Evolutionary conservation across 2,113 vertebrate species (phyloP), one percentile per base, ranked within the genome.

Genomic region (Oriolus oriolus): DNA sequence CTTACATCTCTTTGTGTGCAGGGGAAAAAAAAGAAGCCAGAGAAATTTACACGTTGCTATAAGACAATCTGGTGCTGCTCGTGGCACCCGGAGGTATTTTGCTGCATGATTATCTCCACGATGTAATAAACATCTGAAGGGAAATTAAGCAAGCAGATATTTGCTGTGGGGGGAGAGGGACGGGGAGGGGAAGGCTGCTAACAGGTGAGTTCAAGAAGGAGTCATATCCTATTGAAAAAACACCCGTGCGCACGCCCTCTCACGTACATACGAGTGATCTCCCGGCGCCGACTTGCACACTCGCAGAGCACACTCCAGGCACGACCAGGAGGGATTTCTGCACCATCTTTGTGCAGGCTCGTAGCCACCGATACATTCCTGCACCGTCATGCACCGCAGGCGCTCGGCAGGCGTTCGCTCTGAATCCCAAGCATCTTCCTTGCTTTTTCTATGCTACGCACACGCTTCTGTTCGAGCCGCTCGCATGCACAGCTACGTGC

Each of bases 51-150:
- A 93, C 22, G 1, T 76, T 84, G 71, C 93, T 94, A 49, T 75
- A 95, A 95, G 90, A 86, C 80, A 92, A 95, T 89, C 89, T 95
- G 89, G 90, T 95, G 84, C 83, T 94, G 75, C 91, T 94, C 6
- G 28, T 95, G 84, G 88, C 93, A 92, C 88, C 6, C 17, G n/a
- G 85, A 97, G 90, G 88, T 95, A 69, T 96, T 97, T 93, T 87
- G 81, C 93, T 75, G 83, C 84, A 54, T 63, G 52, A 90, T 97
- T 95, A 95, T 97, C 93, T 97, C 68, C 81, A 35, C 49, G 1
- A 91, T 91, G 81, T 66, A 96, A 97, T 96, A 97, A 97, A 96
- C 94, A 95, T 89, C 89, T 96, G 89, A 97, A 84, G 89, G 93
- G 84, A 95, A 96, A 96, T 95, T 54, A 96, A 78, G 63, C 81